Conservation (phyloP, 2,797 vertebrate species). For the Poecilia wingei region DNA sequence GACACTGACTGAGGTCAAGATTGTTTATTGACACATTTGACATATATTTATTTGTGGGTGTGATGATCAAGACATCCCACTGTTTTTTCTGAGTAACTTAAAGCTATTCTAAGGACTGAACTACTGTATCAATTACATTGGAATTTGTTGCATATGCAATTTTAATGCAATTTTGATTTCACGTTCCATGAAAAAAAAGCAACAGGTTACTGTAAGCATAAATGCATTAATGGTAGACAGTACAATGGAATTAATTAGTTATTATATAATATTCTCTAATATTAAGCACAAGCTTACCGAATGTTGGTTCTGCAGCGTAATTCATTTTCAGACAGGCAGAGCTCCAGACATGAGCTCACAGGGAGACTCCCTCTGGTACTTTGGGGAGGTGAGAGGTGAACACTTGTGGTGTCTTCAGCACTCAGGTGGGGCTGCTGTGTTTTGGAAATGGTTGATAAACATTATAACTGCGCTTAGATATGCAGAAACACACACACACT, state of each 20-base stretch:
- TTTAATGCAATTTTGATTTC: not conserved
- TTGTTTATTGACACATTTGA: not conserved
- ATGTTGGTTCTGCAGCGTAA: not conserved
- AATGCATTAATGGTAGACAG: not conserved
- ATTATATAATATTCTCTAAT: not conserved
- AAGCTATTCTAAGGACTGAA: not conserved
- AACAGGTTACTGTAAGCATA: not conserved
- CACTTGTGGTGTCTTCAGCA: slow-evolving; percentile 43
- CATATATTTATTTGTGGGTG: no score
- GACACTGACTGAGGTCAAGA: not conserved
- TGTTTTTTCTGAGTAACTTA: not conserved
- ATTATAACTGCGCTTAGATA: slow-evolving; percentile 11
- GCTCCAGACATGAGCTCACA: slow-evolving; percentile 69
- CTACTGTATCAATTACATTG: not conserved
- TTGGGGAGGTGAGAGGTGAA: slow-evolving; percentile 19
- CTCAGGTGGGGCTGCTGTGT: slow-evolving; percentile 32
- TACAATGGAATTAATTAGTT: not conserved
- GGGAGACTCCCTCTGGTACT: slow-evolving; percentile 54
- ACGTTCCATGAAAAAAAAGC: not conserved
- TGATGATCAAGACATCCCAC: not conserved
- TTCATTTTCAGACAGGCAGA: slow-evolving; percentile 34
- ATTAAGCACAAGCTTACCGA: not conserved
- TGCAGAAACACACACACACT: slow-evolving; percentile 11
- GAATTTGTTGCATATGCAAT: not conserved
- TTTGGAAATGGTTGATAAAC: slow-evolving; percentile 12